Base-by-base conservation (phyloP, 1,140 invertebrate genomes). In the Pissodes strobi region DNA sequence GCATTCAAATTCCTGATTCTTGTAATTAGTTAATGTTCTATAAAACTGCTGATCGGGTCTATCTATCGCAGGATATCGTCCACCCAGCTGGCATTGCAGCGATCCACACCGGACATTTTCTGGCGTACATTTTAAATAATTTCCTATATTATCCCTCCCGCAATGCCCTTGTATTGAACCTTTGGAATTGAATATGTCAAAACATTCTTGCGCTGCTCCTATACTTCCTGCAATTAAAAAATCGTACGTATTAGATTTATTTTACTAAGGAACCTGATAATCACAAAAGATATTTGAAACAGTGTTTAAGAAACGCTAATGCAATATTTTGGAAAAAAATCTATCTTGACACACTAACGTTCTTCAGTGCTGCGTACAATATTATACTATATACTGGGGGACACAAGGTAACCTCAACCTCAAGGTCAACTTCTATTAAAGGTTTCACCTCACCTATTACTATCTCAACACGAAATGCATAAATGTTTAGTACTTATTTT, bases 91-190 rank as follows among this genome's bases (percentile, higher is more conserved):
- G 78, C 94, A 98, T 74, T 97, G 94, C 55, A 97, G 82, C 0
- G 94, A 89, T 1, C 94, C 94, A 76, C 94, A 97, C 64, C 85
- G 85, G 3, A 95, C 88, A 76, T 96, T 93, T 75, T 94, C 89
- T 67, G 86, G 80, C 45, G 91, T 90, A 80, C 93, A 97, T 81
- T 92, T 95, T 68, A 93, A 83, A 77, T 86, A 93, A 74, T 90
- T 87, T 19, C 91, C 92, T 66, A 84, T 84, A 12, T 77, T 69
- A 74, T 95, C 90, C 41, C 87, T 87, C 1, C 95, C 95, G 80
- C 95, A 98, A 78, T 98, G 94, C 0, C 95, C 95, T 70, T 90
- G 95, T 49, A 92, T 90, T 2, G 91, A 92, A 9, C 95, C 95
- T 73, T 95, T 93, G 0, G 92, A 90, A 79, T 98, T 98, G 79